A percentile compares a stretch with the other conserved stretches of the same genome.
These are phyloP conservation scores for Biston stratarius DNA, from an alignment of 2,888 invertebrate genomes.

Conservation along the genomic window DNA sequence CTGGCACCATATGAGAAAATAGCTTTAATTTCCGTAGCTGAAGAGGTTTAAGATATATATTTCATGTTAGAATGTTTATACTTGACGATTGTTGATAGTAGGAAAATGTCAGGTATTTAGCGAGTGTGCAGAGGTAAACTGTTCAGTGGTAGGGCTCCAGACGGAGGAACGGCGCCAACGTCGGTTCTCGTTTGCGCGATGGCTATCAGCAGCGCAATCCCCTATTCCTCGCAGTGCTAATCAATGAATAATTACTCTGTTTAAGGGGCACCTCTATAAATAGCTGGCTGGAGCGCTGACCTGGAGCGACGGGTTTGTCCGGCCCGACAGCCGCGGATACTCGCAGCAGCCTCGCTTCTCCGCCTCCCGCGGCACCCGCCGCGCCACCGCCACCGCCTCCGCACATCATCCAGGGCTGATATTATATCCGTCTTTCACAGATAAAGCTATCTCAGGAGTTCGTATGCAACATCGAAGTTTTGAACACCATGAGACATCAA, in stretches of 20 bases:
- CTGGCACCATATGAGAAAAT: background rate
- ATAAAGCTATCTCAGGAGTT: conserved; percentile 1
- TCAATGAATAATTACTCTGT: conserved; percentile 87
- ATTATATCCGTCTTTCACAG: conserved; percentile 26
- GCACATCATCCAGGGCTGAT: conserved; percentile 48
- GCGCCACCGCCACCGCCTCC: conserved; percentile 48
- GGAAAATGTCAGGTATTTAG: conserved; percentile 1
- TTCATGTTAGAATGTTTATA: background rate
- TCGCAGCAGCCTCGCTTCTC: conserved; percentile 72
- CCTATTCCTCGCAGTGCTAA: conserved; percentile 86
- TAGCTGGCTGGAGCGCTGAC: conserved; percentile 86
- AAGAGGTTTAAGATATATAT: background rate
- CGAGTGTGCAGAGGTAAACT: conserved; percentile 11
- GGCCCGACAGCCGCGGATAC: conserved; percentile 83
- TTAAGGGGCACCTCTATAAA: conserved; percentile 87
- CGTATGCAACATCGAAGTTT: background rate
- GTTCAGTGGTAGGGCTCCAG: conserved; percentile 43
- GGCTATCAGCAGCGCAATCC: conserved; percentile 85
- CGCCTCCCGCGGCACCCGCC: conserved; percentile 47
- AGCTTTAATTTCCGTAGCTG: background rate
- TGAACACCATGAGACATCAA: background rate
- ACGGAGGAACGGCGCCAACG: conserved; percentile 75
- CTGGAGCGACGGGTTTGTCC: conserved; percentile 86
- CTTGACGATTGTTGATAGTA: background rate
- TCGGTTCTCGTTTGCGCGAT: conserved; percentile 83